These are phyloP conservation scores for Eurytoma californica DNA, from an alignment of 2,888 invertebrate genomes.

Conservation along the genomic window DNA sequence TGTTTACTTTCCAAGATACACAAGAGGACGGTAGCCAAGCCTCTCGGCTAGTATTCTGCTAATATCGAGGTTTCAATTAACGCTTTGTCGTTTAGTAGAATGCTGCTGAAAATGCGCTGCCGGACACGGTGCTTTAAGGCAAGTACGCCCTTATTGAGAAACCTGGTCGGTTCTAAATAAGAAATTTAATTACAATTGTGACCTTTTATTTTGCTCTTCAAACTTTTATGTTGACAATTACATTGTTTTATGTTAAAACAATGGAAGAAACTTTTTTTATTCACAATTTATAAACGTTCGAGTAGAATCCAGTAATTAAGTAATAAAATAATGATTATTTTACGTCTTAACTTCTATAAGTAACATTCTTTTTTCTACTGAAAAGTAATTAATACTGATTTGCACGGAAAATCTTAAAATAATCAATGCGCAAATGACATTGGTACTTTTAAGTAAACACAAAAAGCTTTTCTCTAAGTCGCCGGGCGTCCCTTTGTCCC, in stretches of 20 bases:
- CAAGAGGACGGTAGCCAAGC: slow-evolving; percentile 47
- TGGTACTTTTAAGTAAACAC: slow-evolving; percentile 37
- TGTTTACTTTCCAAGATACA: slow-evolving; percentile 68
- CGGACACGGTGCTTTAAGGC: slow-evolving; percentile 18
- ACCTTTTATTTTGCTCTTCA: not conserved
- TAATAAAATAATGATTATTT: no score
- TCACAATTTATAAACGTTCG: no score
- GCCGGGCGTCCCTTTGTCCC: slow-evolving; percentile 63
- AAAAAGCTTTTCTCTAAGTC: slow-evolving; percentile 43
- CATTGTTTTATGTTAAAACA: no score
- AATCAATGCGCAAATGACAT: not conserved
- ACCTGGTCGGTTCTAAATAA: not conserved
- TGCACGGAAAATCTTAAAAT: not conserved
- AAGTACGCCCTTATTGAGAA: slow-evolving; percentile 15
- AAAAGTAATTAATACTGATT: no score
- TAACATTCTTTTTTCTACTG: no score
- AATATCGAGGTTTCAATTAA: slow-evolving; percentile 67
- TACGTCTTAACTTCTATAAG: no score
- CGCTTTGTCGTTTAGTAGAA: slow-evolving; percentile 62
- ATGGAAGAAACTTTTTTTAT: no score
- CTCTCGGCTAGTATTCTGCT: slow-evolving; percentile 53
- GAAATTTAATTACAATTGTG: slow-evolving; percentile 6
- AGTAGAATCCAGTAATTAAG: no score
- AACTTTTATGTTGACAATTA: no score
- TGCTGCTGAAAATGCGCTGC: slow-evolving; percentile 25